Evolutionary conservation across 2,113 vertebrate species (phyloP), one percentile per base, ranked within the genome.

Genomic region (Anguilla rostrata): DNA sequence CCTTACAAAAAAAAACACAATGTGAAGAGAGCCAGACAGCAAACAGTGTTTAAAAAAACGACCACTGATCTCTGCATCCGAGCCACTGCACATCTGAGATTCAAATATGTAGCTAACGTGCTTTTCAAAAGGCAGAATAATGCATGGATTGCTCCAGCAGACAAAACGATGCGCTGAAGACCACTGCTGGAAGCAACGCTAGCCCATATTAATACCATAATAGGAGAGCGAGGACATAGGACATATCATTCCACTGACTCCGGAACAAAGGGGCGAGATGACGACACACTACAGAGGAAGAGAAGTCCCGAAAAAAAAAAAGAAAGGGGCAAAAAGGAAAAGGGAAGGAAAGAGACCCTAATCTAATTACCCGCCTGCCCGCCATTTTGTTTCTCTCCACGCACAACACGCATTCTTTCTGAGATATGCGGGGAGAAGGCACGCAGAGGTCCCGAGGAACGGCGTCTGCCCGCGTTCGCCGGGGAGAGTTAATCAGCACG

Each of bases 61-160:
- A 83, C 43, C 96, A 94, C 95, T 93, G 96, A 94, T 15, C 93
- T 93, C 95, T 95, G 95, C 94, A 15, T 94, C 94, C 94, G 95
- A 41, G 75, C 43, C 84, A 93, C 91, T 16, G 93, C 95, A 34
- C n/a, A n/a, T 20, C 4, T 0, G 26, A 71, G 63, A 71, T 71
- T 71, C 63, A n/a, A 71, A 71, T 71, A 20, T 5, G 20, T 34
- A 34, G 34, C 34, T 34, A 71, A 71, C 63, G 7, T 3, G 57
- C 57, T 60, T 20, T 60, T 16, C 7, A 60, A 60, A 60, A 11
- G 57, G 18, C 57, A 16, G 14, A 26, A 20, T 22, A 66, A 66
- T 66, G 60, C 7, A 60, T 26, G 60, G 60, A 7, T 26, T 26
- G 5, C 22, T 66, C 18, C 20, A 4, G 60, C 22, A 26, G 20